These are phyloP conservation scores for Erpornis zantholeuca DNA, from an alignment of 2,113 vertebrate species.

Conservation along the genomic window DNA sequence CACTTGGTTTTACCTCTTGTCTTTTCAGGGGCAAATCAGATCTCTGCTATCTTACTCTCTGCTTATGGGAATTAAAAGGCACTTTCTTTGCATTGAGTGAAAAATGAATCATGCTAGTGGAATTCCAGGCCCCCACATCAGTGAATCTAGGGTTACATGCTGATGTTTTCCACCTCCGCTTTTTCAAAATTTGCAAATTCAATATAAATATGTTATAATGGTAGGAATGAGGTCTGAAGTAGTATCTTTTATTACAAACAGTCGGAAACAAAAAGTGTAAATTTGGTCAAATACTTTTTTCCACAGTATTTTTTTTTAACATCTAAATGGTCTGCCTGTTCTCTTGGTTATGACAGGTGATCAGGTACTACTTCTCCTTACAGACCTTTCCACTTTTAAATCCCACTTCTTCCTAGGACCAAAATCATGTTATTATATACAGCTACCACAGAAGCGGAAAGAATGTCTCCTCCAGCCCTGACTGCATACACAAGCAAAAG, in stretches of 20 bases:
- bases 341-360: not conserved
- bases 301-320: not conserved
- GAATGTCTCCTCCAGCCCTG: not conserved
- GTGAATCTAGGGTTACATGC: not conserved
- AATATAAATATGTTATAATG: not conserved
- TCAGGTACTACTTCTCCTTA: not conserved
- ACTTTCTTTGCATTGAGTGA: not conserved
- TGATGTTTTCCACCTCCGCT: not conserved
- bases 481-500: not conserved
- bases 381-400: not conserved
- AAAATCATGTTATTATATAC: not conserved
- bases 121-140: not conserved
- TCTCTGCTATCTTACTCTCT: not conserved
- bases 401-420: not conserved
- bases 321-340: not conserved
- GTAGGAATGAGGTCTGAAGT: not conserved
- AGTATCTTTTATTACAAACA: not conserved
- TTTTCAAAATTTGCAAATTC: not conserved
- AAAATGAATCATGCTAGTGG: rapidly evolving
- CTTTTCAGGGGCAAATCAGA: not conserved
- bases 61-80: not conserved
- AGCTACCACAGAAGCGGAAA: not conserved
- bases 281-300: not conserved
- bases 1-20: not conserved
- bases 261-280: not conserved